A percentile compares a stretch with the other conserved stretches of the same genome.
Conservation (phyloP, 2,888 invertebrate genomes). For the Nemapogon koenigi region DNA sequence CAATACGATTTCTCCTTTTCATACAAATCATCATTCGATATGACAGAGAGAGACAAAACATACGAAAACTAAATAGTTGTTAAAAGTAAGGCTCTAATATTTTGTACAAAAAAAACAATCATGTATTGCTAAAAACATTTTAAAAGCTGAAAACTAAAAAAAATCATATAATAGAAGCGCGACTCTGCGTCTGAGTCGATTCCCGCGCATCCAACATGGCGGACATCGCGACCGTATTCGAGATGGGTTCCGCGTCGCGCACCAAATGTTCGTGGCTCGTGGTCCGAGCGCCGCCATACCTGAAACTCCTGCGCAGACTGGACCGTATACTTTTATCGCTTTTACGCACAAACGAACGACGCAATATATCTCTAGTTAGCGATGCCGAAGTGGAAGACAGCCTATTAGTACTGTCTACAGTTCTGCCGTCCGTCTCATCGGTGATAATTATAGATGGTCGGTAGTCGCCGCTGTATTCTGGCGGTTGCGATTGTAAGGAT, state of each 20-base stretch:
- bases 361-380: conserved; percentile 38
- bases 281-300: conserved; percentile 43
- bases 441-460: conserved; percentile 34
- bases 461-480: conserved; percentile 30
- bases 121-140: conserved; percentile 1
- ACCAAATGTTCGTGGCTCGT: conserved; percentile 68
- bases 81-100: background rate
- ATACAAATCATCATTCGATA: too few species aligned
- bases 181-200: conserved; percentile 27
- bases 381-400: conserved; percentile 33
- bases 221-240: conserved; percentile 54
- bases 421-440: conserved; percentile 34
- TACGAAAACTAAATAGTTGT: too few species aligned
- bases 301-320: conserved; percentile 45
- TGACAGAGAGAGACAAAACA: too few species aligned
- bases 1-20: too few species aligned
- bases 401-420: conserved; percentile 15
- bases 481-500: conserved; percentile 23
- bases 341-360: conserved; percentile 26
- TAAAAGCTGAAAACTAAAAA: conserved; percentile 3
- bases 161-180: conserved; percentile 45
- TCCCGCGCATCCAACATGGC: conserved; percentile 35
- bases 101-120: background rate
- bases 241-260: conserved; percentile 67
- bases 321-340: conserved; percentile 40